Evolutionary conservation across 2,113 vertebrate species (phyloP), one percentile per base, ranked within the genome.

Genomic region (Sinocyclocheilus rhinocerous): DNA sequence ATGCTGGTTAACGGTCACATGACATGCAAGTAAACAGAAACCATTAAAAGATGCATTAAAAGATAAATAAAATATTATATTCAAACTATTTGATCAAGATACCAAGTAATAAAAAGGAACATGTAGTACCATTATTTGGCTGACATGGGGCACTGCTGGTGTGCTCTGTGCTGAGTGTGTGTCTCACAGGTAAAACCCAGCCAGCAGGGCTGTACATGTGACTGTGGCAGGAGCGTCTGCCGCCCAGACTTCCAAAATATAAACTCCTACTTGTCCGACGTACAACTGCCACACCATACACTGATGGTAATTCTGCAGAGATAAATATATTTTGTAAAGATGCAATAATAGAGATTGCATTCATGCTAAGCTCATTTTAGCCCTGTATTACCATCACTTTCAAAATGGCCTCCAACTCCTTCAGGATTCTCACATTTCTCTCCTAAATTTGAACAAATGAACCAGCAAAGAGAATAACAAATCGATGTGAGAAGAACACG

Each of bases 141-240:
- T 97, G 93, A 92, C 96, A 97, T 86, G 45, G 76, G 83, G 84
- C 76, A 76, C 93, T 95, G 78, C 24, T 87, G 69, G 96, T 96
- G 6, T 89, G 90, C 50, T 83, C 84, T 84, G 90, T 83, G 86
- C 93, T 93, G 2, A 96, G 67, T 0, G 84, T 90, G 90, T 96
- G 92, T 89, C 76, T 94, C 84, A 93, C 91, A 0, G 94, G 96
- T 61, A 98, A 93, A 59, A 98, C 91, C 97, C 97, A 98, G 48
- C 97, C 97, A 1, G 92, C 96, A 4, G 96, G 96, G 84, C 97
- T 97, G 89, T 96, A 97, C 67, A 96, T 83, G 85, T 95, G 92
- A 59, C 96, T 90, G 16, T 97, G 97, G 89, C 97, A 98, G 69
- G 96, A 97, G 48, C 97, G 92, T 4, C 95, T 95, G n/a, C 95